A percentile compares a stretch with the other conserved stretches of the same genome.
Conservation (phyloP, 2,113 vertebrate species). For the Cnemophilus loriae region DNA sequence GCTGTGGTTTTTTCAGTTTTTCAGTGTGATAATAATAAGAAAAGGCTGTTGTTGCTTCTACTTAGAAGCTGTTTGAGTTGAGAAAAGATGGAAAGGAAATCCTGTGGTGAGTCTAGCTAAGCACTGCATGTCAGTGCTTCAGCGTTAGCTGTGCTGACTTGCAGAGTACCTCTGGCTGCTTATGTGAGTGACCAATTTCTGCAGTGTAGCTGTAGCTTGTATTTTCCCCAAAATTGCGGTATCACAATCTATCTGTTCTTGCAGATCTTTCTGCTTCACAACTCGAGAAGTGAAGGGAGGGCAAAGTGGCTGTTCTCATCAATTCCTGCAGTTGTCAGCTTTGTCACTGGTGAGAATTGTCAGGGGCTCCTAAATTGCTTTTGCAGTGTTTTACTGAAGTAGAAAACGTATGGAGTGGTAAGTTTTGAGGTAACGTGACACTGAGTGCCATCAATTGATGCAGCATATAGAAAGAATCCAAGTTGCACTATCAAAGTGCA, state of each 20-base stretch:
- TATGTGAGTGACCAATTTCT: rapidly evolving
- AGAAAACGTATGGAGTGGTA: neutral
- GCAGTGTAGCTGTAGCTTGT: neutral
- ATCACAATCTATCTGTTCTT: neutral
- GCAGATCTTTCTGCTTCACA: neutral
- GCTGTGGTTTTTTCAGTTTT: neutral
- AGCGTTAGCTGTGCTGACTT: rapidly evolving
- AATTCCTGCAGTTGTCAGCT: neutral
- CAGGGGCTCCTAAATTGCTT: neutral
- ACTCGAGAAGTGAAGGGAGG: neutral
- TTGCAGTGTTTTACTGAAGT: neutral
- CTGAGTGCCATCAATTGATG: neutral
- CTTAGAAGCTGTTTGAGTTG: neutral
- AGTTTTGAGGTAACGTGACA: neutral
- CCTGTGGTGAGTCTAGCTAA: neutral
- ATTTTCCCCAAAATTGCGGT: neutral
- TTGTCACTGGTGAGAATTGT: neutral
- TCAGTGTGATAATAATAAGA: neutral
- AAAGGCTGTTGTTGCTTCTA: neutral
- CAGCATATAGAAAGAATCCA: neutral
- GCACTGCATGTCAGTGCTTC: neutral
- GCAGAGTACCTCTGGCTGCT: neutral
- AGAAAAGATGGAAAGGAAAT: neutral
- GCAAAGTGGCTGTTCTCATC: neutral
- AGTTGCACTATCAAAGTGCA: neutral